Evolutionary conservation across 37 sponge, comb jelly and placozoan species (phyloP), one percentile per base, ranked within the genome.

Genomic region (Aplysina aerophoba): DNA sequence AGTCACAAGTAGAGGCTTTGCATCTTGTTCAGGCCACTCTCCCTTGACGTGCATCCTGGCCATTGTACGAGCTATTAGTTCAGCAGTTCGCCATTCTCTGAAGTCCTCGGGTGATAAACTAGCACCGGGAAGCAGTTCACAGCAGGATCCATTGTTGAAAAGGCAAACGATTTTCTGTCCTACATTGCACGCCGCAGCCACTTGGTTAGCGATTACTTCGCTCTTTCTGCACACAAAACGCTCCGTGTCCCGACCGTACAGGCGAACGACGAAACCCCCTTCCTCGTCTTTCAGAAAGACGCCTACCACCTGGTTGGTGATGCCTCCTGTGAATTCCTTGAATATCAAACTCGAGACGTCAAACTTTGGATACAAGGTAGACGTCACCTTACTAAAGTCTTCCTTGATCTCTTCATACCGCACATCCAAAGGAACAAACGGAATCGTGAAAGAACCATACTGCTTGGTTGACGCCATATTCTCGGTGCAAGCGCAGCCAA

Each of bases 141-240:
- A 93, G 57, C 89, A 84, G 15, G 87, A 55, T 0, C 96, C 96
- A 59, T 95, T 95, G n/a, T 83, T 56, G 34, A 95, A 87, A 36
- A 87, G 67, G 38, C 33, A 44, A 34, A 86, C 86, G 19, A 95
- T 28, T 0, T 82, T 88, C 15, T 91, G 87, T 22, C 40, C 40
- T 19, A 93, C 80, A 5, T 85, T 84, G 25, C 30, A 53, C 5
- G 58, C 28, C 24, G 81, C 30, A 31, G 93, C 67, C 12, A 55
- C n/a, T 33, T 78, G 64, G 67, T 85, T 81, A 40, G 59, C 68
- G 0, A 73, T 11, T 0, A 91, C 64, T 75, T 95, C 96, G 17
- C 37, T 65, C 20, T 41, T 39, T 31, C 96, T 74, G 58, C 86
- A 82, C 11, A 95, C 78, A 30, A 95, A 77, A 16, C 31, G 33